These are phyloP conservation scores for Philhelius pedissequus DNA, from an alignment of 2,888 invertebrate genomes.

Conservation along the genomic window DNA sequence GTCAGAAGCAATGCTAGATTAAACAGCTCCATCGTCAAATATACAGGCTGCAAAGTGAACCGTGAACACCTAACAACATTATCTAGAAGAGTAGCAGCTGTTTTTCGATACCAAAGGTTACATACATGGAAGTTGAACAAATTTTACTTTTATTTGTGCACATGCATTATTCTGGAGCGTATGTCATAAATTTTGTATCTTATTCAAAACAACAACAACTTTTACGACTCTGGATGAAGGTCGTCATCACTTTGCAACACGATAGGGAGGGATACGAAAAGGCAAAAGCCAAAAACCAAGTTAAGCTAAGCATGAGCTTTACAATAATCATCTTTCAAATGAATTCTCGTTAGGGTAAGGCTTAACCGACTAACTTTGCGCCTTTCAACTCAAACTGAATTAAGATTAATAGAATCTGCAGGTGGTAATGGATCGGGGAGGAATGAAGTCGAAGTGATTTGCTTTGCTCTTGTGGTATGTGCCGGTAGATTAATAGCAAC, in stretches of 20 bases:
- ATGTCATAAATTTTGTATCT: not conserved
- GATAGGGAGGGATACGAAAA: not conserved
- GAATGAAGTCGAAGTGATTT: constrained; percentile 7
- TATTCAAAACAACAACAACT: not conserved
- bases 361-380: constrained; percentile 44
- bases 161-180: not conserved
- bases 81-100: not conserved
- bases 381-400: constrained; percentile 36
- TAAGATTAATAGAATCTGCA: constrained; percentile 62
- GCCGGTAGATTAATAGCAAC: not conserved
- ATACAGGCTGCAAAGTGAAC: not conserved
- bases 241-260: not conserved
- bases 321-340: constrained; percentile 51
- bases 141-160: not conserved
- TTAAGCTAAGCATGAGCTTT: not conserved
- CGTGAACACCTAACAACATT: not conserved
- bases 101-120: not conserved
- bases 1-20: not conserved
- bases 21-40: not conserved
- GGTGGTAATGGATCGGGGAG: constrained; percentile 49
- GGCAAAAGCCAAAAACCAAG: not conserved
- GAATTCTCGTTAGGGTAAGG: no score
- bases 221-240: constrained; percentile 32
- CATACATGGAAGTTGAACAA: not conserved
- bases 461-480: not conserved